Evolutionary conservation across 2,113 vertebrate species (phyloP).

Genomic region (Echinops telfairi): DNA sequence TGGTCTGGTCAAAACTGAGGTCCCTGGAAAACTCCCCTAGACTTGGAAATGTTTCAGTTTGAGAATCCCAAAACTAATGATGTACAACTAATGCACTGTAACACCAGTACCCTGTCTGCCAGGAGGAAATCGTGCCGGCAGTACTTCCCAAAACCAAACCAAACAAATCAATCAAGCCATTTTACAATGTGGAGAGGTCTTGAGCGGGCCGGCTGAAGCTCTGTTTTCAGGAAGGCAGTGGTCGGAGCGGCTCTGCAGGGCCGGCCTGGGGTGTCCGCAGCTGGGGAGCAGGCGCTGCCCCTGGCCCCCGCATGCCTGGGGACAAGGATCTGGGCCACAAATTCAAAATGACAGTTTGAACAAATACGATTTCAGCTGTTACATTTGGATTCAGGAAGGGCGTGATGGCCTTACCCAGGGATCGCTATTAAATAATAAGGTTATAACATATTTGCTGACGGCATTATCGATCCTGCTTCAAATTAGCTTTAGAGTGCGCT

Average conservation of each 20-base stretch:
- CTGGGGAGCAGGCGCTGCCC: slow-evolving; percentile 39
- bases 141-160: slow-evolving; percentile 76
- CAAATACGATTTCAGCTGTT: slow-evolving; percentile 79
- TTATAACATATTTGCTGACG: slow-evolving; percentile 80
- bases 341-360: slow-evolving; percentile 82
- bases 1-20: slow-evolving; percentile 64
- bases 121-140: slow-evolving; percentile 81
- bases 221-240: slow-evolving; percentile 60
- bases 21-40: slow-evolving; percentile 62
- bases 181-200: slow-evolving; percentile 81
- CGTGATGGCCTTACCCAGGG: slow-evolving; percentile 73
- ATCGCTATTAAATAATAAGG: slow-evolving; percentile 81
- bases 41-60: slow-evolving; percentile 71
- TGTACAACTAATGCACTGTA: slow-evolving; percentile 76
- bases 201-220: slow-evolving; percentile 48
- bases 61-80: slow-evolving; percentile 78
- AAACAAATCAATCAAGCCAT: slow-evolving; percentile 83
- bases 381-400: slow-evolving; percentile 78
- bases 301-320: neutral
- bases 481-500: slow-evolving; percentile 78
- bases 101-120: slow-evolving; percentile 76
- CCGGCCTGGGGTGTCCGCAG: slow-evolving; percentile 54
- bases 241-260: neutral
- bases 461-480: slow-evolving; percentile 73
- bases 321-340: slow-evolving; percentile 73